Percentiles rank a stretch among this genome's conserved stretches.
Evolutionary conservation across 2,797 vertebrate genomes (phyloP).

Genomic region (Pseudochromis fuscus): DNA sequence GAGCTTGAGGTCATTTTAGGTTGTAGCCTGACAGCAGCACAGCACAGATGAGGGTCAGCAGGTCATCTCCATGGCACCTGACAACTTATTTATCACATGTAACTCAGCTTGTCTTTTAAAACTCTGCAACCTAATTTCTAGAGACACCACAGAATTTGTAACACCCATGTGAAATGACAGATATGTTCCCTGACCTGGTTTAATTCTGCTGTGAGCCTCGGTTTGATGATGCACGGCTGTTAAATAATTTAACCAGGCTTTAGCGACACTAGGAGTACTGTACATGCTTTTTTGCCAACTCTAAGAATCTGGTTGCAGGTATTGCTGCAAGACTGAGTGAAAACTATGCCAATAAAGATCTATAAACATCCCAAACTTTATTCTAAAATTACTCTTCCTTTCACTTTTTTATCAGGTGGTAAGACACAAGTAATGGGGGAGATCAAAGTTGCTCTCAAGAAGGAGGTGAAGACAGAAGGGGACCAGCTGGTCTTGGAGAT

Average conservation of each 20-base stretch:
- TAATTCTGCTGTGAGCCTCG: constrained; percentile 11
- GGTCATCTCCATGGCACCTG: constrained; percentile 49
- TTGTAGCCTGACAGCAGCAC: constrained; percentile 40
- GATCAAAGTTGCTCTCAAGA: constrained; percentile 97
- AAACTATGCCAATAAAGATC: neutral
- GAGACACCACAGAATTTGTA: neutral
- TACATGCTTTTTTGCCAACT: neutral
- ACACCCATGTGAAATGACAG: neutral
- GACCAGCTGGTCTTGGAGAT: constrained; percentile 97
- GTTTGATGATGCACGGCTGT: constrained; percentile 28
- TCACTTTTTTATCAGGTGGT: constrained; percentile 79
- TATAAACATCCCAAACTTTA: neutral
- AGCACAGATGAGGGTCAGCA: constrained; percentile 44
- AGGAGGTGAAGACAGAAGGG: constrained; percentile 98
- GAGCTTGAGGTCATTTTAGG: constrained; percentile 51
- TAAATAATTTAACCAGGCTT: constrained; percentile 46
- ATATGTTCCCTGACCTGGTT: constrained; percentile 21
- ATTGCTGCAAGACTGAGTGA: neutral
- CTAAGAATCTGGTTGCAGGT: constrained; percentile 3
- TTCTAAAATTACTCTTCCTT: neutral
- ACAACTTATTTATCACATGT: constrained; percentile 34
- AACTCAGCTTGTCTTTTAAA: constrained; percentile 1
- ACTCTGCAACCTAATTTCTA: constrained; percentile 12
- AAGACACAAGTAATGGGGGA: constrained; percentile 98
- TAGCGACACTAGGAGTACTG: neutral